Percentiles rank a stretch among this genome's conserved stretches.
These are phyloP conservation scores for Eptatretus burgeri DNA, from an alignment of 2,113 vertebrate genomes.

Conservation along the genomic window DNA sequence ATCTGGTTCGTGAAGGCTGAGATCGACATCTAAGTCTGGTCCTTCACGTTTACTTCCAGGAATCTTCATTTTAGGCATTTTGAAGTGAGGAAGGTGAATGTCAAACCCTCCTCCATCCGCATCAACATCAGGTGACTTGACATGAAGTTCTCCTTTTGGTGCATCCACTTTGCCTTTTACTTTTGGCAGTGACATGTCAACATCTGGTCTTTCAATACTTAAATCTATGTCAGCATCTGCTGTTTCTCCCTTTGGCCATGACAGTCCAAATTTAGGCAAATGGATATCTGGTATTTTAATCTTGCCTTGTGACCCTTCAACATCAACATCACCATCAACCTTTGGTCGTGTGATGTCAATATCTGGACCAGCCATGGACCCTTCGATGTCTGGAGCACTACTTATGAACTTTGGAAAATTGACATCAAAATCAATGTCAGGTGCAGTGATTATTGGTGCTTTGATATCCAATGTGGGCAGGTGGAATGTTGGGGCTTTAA, in stretches of 20 bases:
- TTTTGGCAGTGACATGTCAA: not conserved
- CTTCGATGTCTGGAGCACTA: too few species aligned
- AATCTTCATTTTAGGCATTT: not conserved
- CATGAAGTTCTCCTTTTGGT: not conserved
- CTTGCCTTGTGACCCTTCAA: not conserved
- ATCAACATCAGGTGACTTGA: slow-evolving; percentile 4
- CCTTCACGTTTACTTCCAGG: not conserved
- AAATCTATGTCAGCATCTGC: too few species aligned
- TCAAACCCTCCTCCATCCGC: slow-evolving; percentile 9
- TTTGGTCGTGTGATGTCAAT: not conserved
- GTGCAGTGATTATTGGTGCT: too few species aligned
- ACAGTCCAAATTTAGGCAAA: too few species aligned
- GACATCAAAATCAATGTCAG: too few species aligned
- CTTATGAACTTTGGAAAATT: too few species aligned
- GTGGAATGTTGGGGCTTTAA: too few species aligned
- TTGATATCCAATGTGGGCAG: too few species aligned
- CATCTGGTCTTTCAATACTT: too few species aligned
- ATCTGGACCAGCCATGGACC: not conserved
- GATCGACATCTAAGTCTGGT: too few species aligned
- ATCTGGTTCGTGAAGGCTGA: too few species aligned
- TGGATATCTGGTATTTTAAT: not conserved
- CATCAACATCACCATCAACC: not conserved
- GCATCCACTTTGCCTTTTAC: not conserved
- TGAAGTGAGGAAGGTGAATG: slow-evolving; percentile 9
- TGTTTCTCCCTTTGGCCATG: too few species aligned